Evolutionary conservation across 2,113 vertebrate species (phyloP), one percentile per base, ranked within the genome.

Genomic region (Dipodomys merriami): DNA sequence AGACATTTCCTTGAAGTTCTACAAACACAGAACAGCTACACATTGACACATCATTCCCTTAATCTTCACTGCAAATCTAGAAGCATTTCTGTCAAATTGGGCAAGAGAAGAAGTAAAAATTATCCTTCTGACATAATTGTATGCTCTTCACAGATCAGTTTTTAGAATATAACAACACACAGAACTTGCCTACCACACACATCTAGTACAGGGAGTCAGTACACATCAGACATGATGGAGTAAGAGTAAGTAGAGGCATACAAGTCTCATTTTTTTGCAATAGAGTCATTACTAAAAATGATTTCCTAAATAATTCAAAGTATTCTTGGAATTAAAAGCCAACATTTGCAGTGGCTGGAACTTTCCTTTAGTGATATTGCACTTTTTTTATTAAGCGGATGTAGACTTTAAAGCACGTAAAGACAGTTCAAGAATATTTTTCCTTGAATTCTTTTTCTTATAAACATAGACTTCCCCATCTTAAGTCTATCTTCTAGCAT

Each of bases 401-500:
- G 71, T 74, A 83, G 85, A 90, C 10, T 53, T 79, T 80, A 82
- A 86, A 93, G 39, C 35, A 69, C 76, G 33, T 64, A 79, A 57
- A 9, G 25, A 44, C 18, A 57, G 13, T n/a, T 69, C 60, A 62
- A 62, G 67, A 30, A 29, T 44, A 39, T 60, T 23, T 84, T 27
- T 65, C 7, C 23, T 84, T 73, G 18, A 68, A 9, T 29, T 8
- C 8, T 62, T 83, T 82, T 80, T 65, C 39, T 76, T 33, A 25
- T 1, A 39, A 91, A 49, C 39, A 76, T 3, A 72, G 22, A 53
- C 5, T 15, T 7, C 18, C 6, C 44, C 49, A 13, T 69, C 29
- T 19, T 81, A 30, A 30, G 6, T 71, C 16, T 30, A 6, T 78
- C 25, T 46, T 85, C 68, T 49, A 77, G 29, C 15, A 46, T 62